A percentile compares a stretch with the other conserved stretches of the same genome.
These are phyloP conservation scores for Aspidiotus rigidus DNA, from an alignment of 2,888 invertebrate genomes.

Conservation along the genomic window DNA sequence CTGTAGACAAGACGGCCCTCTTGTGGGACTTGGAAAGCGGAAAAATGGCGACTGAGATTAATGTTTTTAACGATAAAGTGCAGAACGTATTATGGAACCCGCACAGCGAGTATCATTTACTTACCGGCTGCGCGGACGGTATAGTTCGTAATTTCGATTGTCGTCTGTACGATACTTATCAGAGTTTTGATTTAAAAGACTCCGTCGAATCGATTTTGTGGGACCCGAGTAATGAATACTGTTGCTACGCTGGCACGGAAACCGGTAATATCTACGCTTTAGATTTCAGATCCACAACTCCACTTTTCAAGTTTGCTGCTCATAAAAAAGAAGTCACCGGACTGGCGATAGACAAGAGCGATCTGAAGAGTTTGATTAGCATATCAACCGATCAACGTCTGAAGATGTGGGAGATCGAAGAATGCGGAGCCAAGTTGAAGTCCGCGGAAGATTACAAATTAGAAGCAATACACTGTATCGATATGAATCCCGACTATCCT, in stretches of 20 bases:
- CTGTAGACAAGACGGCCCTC: slow-evolving; percentile 76
- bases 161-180: slow-evolving; percentile 50
- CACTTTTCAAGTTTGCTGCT: slow-evolving; percentile 63
- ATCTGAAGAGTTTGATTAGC: slow-evolving; percentile 67
- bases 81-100: slow-evolving; percentile 78
- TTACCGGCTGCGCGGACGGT: slow-evolving; percentile 75
- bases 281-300: slow-evolving; percentile 49
- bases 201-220: slow-evolving; percentile 82
- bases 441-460: slow-evolving; percentile 53
- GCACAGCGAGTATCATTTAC: slow-evolving; percentile 66
- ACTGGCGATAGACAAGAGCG: slow-evolving; percentile 54
- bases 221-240: slow-evolving; percentile 69
- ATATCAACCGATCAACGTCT: slow-evolving; percentile 69
- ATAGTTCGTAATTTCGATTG: slow-evolving; percentile 64
- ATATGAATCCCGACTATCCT: slow-evolving; percentile 70
- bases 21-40: slow-evolving; percentile 87
- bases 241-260: slow-evolving; percentile 56
- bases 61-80: slow-evolving; percentile 70
- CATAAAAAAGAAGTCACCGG: slow-evolving; percentile 81
- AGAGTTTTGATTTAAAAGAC: slow-evolving; percentile 62
- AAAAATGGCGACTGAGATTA: slow-evolving; percentile 62
- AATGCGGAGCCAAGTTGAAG: slow-evolving; percentile 43
- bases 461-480: slow-evolving; percentile 63
- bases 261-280: slow-evolving; percentile 49
- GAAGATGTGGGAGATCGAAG: slow-evolving; percentile 69